Percentiles rank a stretch among this genome's conserved stretches.
These are phyloP conservation scores for Protaetia brevitarsis DNA, from an alignment of 1,140 invertebrate species.

Conservation along the genomic window DNA sequence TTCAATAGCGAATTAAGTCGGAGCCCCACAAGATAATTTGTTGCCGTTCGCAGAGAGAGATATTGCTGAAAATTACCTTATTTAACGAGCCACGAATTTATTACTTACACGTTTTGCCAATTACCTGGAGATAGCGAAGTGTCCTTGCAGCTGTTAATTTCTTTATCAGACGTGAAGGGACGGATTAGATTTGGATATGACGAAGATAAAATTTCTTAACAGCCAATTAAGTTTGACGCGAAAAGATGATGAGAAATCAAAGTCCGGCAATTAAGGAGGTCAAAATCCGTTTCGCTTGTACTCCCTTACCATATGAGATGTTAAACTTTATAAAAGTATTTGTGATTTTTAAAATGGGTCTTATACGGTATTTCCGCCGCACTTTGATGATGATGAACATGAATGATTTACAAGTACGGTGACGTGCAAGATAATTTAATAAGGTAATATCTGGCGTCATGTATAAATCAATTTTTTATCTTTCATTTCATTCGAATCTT, in stretches of 20 bases:
- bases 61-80: slow-evolving; percentile 9
- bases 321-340: background rate
- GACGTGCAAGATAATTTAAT: background rate
- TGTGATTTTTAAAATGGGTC: background rate
- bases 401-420: background rate
- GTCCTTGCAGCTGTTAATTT: background rate
- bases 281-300: too few relatives aligned
- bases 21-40: background rate
- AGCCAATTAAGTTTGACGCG: too few relatives aligned
- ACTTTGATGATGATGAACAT: too few relatives aligned
- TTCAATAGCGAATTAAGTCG: background rate
- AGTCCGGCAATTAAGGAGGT: too few relatives aligned
- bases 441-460: background rate
- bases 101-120: slow-evolving; percentile 12
- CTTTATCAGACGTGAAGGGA: background rate
- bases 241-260: too few relatives aligned
- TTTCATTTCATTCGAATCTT: background rate
- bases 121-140: background rate
- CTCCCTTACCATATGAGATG: too few relatives aligned
- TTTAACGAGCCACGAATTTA: slow-evolving; percentile 9
- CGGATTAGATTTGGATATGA: background rate
- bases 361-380: background rate
- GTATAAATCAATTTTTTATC: background rate
- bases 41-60: background rate
- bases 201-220: too few relatives aligned